Conservation (phyloP, 2,797 vertebrate genomes). For the Glossophaga mutica region DNA sequence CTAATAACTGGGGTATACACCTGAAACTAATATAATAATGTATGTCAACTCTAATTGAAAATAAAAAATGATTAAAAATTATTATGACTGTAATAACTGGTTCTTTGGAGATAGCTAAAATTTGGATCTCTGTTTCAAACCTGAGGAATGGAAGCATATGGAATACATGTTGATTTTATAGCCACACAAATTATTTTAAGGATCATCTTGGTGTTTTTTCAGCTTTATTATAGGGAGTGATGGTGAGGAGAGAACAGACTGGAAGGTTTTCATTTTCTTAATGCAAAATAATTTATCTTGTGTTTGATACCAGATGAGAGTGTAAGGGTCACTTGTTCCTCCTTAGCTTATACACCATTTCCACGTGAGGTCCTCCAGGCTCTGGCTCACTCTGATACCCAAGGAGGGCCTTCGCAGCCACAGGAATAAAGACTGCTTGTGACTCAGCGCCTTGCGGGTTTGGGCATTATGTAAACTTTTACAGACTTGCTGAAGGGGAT, state of each 20-base stretch:
- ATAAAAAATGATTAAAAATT: neutral
- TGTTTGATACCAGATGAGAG: neutral
- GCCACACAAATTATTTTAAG: neutral
- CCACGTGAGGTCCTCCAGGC: neutral
- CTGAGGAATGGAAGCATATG: neutral
- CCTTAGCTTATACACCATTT: neutral
- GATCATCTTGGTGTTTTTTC: slow-evolving; percentile 32
- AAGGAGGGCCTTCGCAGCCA: neutral
- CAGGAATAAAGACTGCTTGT: neutral
- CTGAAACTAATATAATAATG: neutral
- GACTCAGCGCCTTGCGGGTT: slow-evolving; percentile 90
- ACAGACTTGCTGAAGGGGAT: slow-evolving; percentile 95
- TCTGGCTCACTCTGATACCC: neutral
- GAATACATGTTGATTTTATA: neutral
- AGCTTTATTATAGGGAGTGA: slow-evolving; percentile 35
- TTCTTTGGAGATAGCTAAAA: neutral
- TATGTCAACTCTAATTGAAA: neutral
- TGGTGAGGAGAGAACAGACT: neutral
- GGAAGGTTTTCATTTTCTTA: slow-evolving; percentile 4
- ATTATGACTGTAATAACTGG: neutral
- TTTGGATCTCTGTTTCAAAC: neutral
- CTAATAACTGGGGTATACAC: too few relatives aligned
- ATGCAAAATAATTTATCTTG: slow-evolving; percentile 49
- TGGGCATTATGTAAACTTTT: slow-evolving; percentile 98
- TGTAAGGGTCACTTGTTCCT: neutral